These are phyloP conservation scores for Zaprionus capensis DNA, from an alignment of 1,140 invertebrate genomes.

Conservation along the genomic window DNA sequence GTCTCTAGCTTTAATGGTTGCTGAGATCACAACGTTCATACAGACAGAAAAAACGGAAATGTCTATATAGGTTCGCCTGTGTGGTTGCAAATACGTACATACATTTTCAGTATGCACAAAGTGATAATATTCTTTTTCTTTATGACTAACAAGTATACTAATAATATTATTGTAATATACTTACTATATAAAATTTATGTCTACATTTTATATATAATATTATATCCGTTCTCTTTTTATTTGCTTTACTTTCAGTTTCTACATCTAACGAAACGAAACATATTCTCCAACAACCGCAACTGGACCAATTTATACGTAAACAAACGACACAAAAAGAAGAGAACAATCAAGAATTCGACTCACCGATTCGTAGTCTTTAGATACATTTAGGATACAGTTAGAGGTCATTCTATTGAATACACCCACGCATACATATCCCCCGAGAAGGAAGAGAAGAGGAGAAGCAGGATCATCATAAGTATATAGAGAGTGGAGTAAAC, in stretches of 20 bases:
- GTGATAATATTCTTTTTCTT: too few species aligned
- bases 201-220: neutral
- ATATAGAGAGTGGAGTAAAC: neutral
- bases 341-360: slow-evolving; percentile 48
- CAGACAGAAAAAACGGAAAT: too few species aligned
- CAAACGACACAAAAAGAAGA: slow-evolving; percentile 39
- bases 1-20: too few species aligned
- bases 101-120: too few species aligned
- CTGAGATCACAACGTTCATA: too few species aligned
- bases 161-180: too few species aligned
- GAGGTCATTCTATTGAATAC: slow-evolving; percentile 34
- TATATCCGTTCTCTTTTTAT: neutral
- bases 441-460: neutral
- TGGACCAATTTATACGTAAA: slow-evolving; percentile 71
- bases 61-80: too few species aligned
- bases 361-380: slow-evolving; percentile 62
- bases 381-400: slow-evolving; percentile 16
- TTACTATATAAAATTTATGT: neutral
- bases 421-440: slow-evolving; percentile 28
- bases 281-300: slow-evolving; percentile 50
- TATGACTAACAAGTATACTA: too few species aligned
- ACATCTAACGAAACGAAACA: slow-evolving; percentile 34
- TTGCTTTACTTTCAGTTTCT: slow-evolving; percentile 18
- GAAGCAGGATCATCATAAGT: slow-evolving; percentile 2
- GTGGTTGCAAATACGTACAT: too few species aligned